Evolutionary conservation across 2,888 invertebrate species (phyloP), one percentile per base, ranked within the genome.

Genomic region (Nomada goodeniana): DNA sequence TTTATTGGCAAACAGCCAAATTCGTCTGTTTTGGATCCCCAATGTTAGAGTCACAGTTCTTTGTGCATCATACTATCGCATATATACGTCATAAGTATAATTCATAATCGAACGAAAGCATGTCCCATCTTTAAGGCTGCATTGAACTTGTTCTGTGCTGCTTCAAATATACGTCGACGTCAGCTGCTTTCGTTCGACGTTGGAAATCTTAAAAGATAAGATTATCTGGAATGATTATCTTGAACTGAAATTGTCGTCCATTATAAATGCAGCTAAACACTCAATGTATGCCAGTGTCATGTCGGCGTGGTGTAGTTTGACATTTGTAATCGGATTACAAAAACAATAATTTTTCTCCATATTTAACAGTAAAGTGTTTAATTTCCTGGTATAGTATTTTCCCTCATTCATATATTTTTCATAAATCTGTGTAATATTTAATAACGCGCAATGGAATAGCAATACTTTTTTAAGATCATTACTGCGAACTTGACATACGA

Each of bases 1-100:
- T 77, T 63, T 44, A 79, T 67, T 84, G 75, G 59, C 64, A 57
- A 42, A 23, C 20, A 53, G 71, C 73, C 73, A 81, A 73, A 63
- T 63, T 79, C 20, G 67, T 64, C 53, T 86, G 60, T 79, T 83
- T 77, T 76, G 70, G 26, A 60, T 71, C 42, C 7, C 15, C 23
- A 13, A 67, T 36, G 53, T 20, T 61, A 70, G 55, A 23, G 55
- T 70, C 53, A 75, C 59, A 42, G 44, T 61, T 55, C 42, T 11
- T 4, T 67, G 13, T 20, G 63, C 13, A 60, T 84, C 84, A 84
- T 68, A 23, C 23, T 55, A n/a, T 55, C 23, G 20, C 20, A n/a
- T 20, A 53, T 7, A 7, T 36, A 36, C 36, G 36, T 36, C 36
- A 36, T 36, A 36, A 36, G 36, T 36, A 36, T 36, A 36, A 36